Evolutionary conservation across 2,888 invertebrate genomes (phyloP).

Genomic region (Drosophila mimetica): DNA sequence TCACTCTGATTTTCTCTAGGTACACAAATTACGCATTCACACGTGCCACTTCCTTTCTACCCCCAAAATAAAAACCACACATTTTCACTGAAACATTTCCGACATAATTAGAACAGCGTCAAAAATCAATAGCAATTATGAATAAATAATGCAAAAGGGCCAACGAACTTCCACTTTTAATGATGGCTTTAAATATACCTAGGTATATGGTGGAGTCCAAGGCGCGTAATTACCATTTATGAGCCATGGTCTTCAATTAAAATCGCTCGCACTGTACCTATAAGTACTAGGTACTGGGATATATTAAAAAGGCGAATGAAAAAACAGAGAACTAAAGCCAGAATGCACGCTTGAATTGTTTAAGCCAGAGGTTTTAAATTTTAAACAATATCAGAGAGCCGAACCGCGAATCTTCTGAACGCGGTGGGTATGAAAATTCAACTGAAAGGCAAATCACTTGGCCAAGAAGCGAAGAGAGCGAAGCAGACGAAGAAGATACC

Average conservation of each 20-base stretch:
- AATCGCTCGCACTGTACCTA: conserved; percentile 37
- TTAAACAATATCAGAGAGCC: conserved; percentile 43
- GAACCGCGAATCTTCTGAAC: conserved; percentile 52
- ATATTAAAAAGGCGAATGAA: conserved; percentile 1
- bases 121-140: conserved; percentile 58
- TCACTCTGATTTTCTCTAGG: not conserved
- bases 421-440: conserved; percentile 66
- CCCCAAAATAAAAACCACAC: not conserved
- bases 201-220: conserved; percentile 9
- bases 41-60: conserved; percentile 5
- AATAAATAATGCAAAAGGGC: conserved; percentile 50
- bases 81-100: not conserved
- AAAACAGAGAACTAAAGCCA: conserved; percentile 13
- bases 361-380: conserved; percentile 25
- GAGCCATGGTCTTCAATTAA: conserved; percentile 51
- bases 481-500: conserved; percentile 61
- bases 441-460: conserved; percentile 71
- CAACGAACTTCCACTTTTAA: conserved; percentile 60
- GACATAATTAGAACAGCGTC: conserved; percentile 2
- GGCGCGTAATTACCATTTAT: conserved; percentile 58
- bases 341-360: conserved; percentile 33
- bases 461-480: conserved; percentile 43
- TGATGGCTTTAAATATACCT: conserved; percentile 21
- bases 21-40: conserved; percentile 6
- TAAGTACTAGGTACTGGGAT: conserved; percentile 5